phyloP scores from a whole-genome alignment of 2,888 invertebrate species.

The Mythimna lalbum region DNA sequence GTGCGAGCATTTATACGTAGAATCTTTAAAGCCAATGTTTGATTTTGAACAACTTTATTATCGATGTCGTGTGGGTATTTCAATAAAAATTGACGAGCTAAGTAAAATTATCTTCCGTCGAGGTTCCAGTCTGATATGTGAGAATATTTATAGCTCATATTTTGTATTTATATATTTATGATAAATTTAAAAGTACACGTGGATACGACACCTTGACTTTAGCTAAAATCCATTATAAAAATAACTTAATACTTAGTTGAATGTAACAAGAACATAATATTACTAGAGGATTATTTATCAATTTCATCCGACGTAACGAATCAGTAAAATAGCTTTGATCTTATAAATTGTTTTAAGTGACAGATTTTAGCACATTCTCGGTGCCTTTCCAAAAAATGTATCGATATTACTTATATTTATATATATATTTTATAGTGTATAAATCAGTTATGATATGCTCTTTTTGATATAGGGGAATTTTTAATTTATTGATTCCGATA shows the following conservation, averaged over 20 bases:
- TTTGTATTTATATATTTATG: slow-evolving; percentile 48
- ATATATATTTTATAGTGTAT: slow-evolving; percentile 44
- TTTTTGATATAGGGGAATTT: slow-evolving; percentile 42
- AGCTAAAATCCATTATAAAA: slow-evolving; percentile 48
- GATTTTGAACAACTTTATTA: slow-evolving; percentile 30
- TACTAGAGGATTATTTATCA: slow-evolving; percentile 20
- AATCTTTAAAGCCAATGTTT: slow-evolving; percentile 20
- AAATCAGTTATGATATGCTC: slow-evolving; percentile 49
- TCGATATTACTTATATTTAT: slow-evolving; percentile 48
- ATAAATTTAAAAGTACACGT: slow-evolving; percentile 55
- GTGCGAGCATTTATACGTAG: slow-evolving; percentile 42
- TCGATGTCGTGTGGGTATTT: slow-evolving; percentile 46
- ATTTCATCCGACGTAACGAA: slow-evolving; percentile 23
- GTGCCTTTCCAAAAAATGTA: slow-evolving; percentile 57
- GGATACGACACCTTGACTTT: slow-evolving; percentile 31
- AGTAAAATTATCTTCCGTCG: slow-evolving; percentile 43
- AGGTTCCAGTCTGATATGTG: slow-evolving; percentile 47
- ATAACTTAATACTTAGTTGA: slow-evolving; percentile 32
- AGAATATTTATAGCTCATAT: slow-evolving; percentile 36
- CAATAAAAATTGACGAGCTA: slow-evolving; percentile 40
- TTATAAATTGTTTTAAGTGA: slow-evolving; percentile 45
- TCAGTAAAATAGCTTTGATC: slow-evolving; percentile 36
- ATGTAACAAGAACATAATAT: slow-evolving; percentile 39
- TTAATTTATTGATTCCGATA: slow-evolving; percentile 49
- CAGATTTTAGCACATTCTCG: slow-evolving; percentile 40